Evolutionary conservation across 2,888 invertebrate species (phyloP), one percentile per base, ranked within the genome.

Genomic region (Nymphalis urticae): DNA sequence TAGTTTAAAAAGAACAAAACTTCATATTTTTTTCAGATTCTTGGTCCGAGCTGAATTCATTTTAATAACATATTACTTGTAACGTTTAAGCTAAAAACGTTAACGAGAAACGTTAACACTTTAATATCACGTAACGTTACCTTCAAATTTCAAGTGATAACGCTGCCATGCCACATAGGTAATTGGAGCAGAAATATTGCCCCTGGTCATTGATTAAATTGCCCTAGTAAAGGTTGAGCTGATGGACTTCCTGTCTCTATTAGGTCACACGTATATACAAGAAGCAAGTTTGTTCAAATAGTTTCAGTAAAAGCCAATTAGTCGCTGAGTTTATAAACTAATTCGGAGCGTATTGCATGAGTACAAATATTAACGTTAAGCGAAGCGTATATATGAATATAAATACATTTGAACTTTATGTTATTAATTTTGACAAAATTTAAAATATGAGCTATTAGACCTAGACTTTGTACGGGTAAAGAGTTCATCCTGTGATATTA

Each of bases 181-280:
- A 71, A 51, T 56, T 64, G 58, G 64, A 64, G 71, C 71, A 50
- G 68, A 65, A 71, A 68, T 65, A 66, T 71, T 71, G 13, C 13
- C 63, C 54, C 27, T 16, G 54, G 51, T 32, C 58, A 68, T 71
- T 69, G 68, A 71, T 71, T 71, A 71, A 68, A 69, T 69, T 63
- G 63, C 71, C 65, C 42, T 10, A 63, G 63, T 32, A 27, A 24
- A 61, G 66, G 68, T 42, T 13, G 42, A 42, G 4, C 42, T 42
- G 42, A 60, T 59, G 66, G 63, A 51, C 60, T 59, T 48, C 54
- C 63, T 64, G 24, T 27, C 27, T 3, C 54, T n/a, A 60, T 68
- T 66, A 68, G 68, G 66, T 62, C 66, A 63, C 42, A 32, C 6
- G 27, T 62, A 50, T 21, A 24, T 53, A 32, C 32, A 2, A 16